Percentiles rank a stretch among this genome's conserved stretches.
phyloP scores from a whole-genome alignment of 2,797 vertebrate genomes.

The Chaetophractus vellerosus region DNA sequence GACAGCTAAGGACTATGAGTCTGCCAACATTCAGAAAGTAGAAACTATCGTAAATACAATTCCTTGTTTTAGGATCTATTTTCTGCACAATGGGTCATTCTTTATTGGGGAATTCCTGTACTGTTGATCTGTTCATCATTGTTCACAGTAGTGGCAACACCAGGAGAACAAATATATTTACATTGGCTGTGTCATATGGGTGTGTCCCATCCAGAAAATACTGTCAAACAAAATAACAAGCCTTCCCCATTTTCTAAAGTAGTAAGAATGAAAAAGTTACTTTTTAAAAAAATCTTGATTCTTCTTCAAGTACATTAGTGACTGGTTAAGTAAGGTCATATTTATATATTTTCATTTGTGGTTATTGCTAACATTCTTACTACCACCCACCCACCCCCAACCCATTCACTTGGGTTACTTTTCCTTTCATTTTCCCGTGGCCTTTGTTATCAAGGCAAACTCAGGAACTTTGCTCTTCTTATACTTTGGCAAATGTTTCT shows the following conservation, averaged over 20 bases:
- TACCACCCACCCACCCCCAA: background rate
- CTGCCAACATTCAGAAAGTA: conserved; percentile 55
- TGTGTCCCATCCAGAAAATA: conserved; percentile 73
- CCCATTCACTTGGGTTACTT: conserved; percentile 14
- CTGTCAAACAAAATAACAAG: conserved; percentile 65
- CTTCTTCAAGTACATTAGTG: conserved; percentile 9
- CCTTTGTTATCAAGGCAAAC: conserved; percentile 13
- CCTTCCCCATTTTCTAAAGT: conserved; percentile 37
- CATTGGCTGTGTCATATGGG: conserved; percentile 50
- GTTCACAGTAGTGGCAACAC: conserved; percentile 55
- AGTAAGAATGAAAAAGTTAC: conserved; percentile 25
- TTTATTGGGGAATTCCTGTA: conserved; percentile 47
- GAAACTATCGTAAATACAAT: conserved; percentile 49
- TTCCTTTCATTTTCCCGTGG: conserved; percentile 48
- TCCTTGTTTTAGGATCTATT: conserved; percentile 61
- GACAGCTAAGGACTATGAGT: background rate
- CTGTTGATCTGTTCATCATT: conserved; percentile 53
- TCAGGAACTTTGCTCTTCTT: conserved; percentile 23
- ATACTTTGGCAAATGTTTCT: conserved; percentile 15
- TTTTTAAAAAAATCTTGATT: background rate
- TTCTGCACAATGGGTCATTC: conserved; percentile 53
- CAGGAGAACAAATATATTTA: conserved; percentile 64
- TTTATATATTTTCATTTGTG: conserved; percentile 52
- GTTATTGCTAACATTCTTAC: conserved; percentile 38
- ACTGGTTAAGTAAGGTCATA: background rate